These are phyloP conservation scores for Megamerina dolium DNA, from an alignment of 2,888 invertebrate genomes.

Conservation along the genomic window DNA sequence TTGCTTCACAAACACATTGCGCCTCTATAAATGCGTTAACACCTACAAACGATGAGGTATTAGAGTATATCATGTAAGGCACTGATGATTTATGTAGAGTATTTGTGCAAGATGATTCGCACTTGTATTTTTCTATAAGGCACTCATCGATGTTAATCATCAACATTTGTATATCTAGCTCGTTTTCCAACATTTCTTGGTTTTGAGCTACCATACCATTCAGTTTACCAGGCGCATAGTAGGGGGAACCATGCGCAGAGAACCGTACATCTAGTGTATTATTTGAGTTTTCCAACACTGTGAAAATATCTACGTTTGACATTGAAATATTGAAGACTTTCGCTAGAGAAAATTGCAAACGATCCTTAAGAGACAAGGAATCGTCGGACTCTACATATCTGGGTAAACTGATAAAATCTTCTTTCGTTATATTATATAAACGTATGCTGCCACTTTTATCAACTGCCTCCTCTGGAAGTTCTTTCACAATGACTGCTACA, in stretches of 20 bases:
- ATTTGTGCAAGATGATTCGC: constrained; percentile 73
- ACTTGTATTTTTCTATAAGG: constrained; percentile 66
- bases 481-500: constrained; percentile 80
- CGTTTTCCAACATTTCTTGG: constrained; percentile 64
- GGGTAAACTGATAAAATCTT: constrained; percentile 69
- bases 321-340: constrained; percentile 69
- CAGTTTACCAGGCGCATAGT: constrained; percentile 80
- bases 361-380: constrained; percentile 43
- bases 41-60: constrained; percentile 89
- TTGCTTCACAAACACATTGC: constrained; percentile 61
- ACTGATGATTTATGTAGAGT: constrained; percentile 65
- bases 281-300: constrained; percentile 65
- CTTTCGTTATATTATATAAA: constrained; percentile 72
- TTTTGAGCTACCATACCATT: constrained; percentile 76
- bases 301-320: constrained; percentile 89
- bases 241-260: constrained; percentile 91
- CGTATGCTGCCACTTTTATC: constrained; percentile 88
- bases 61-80: constrained; percentile 83
- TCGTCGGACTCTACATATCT: constrained; percentile 37
- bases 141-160: constrained; percentile 93
- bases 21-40: constrained; percentile 79
- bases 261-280: constrained; percentile 78
- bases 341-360: constrained; percentile 56
- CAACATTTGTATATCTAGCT: constrained; percentile 66
- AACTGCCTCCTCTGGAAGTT: constrained; percentile 87